Conservation (phyloP, 2,113 vertebrate genomes). For the Epinephelus moara region DNA sequence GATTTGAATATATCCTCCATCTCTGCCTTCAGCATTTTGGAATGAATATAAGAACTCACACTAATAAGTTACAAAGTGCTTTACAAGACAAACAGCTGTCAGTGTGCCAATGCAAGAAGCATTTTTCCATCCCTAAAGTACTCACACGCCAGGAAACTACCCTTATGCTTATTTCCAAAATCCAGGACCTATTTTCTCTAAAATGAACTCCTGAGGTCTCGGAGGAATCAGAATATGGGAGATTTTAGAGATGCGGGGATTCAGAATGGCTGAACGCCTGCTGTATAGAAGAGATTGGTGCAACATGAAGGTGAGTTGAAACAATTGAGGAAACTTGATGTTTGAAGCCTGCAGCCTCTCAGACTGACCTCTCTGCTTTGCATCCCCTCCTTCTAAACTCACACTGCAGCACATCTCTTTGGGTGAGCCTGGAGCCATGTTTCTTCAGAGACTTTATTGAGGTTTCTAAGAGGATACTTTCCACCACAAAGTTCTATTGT, state of each 20-base stretch:
- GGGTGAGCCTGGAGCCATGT: constrained; percentile 22
- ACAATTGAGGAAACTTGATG: constrained; percentile 26
- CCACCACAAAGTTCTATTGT: constrained; percentile 6
- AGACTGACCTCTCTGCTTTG: constrained; percentile 19
- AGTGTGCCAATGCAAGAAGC: not conserved
- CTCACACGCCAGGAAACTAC: constrained; percentile 7
- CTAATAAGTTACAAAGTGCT: not conserved
- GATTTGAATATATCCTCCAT: not conserved
- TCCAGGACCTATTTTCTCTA: constrained; percentile 21
- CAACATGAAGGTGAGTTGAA: constrained; percentile 49
- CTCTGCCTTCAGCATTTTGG: not conserved
- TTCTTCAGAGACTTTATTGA: constrained; percentile 18
- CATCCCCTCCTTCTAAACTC: constrained; percentile 23
- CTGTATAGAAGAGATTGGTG: constrained; percentile 8
- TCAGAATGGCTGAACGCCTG: not conserved
- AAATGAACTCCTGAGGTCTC: constrained; percentile 9
- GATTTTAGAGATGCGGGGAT: constrained; percentile 14
- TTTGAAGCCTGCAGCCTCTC: constrained; percentile 40
- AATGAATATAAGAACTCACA: constrained; percentile 8
- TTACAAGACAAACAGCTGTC: not conserved
- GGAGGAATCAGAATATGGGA: not conserved
- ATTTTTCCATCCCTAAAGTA: not conserved
- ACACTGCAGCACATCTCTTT: constrained; percentile 19
- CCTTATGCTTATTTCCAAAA: constrained; percentile 26
- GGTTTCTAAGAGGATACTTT: constrained; percentile 43